Conservation (phyloP, 2,113 vertebrate genomes). For the Coptodon rendalli region DNA sequence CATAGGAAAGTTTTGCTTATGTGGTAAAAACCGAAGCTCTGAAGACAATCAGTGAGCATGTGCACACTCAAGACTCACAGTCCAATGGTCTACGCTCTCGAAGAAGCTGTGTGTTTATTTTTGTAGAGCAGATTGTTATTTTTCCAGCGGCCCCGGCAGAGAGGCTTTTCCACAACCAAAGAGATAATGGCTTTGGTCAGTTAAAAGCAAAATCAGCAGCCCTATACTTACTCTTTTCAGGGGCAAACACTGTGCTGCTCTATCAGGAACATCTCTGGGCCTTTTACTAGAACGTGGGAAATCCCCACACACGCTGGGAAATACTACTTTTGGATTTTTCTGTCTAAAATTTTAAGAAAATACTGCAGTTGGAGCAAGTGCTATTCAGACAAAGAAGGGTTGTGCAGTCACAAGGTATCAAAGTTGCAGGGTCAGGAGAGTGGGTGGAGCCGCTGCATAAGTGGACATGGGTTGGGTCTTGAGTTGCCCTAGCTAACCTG, state of each 20-base stretch:
- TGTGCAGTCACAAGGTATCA: constrained; percentile 7
- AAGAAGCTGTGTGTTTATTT: constrained; percentile 1
- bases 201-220: not conserved
- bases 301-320: not conserved
- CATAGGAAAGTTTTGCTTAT: constrained; percentile 32
- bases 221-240: not conserved
- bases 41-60: not conserved
- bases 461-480: not conserved
- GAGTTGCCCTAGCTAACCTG: constrained; percentile 41
- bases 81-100: not conserved
- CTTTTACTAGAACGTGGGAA: not conserved
- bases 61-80: not conserved
- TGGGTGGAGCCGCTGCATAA: not conserved
- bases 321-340: not conserved
- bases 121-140: constrained; percentile 7
- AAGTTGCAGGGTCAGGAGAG: constrained; percentile 10
- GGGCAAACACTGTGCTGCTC: not conserved
- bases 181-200: not conserved
- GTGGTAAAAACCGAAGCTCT: not conserved
- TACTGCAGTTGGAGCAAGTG: not conserved
- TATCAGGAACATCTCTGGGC: not conserved
- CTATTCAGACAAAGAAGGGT: not conserved
- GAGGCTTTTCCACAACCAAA: not conserved
- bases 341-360: not conserved
- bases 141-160: not conserved